Evolutionary conservation across 2,888 invertebrate species (phyloP), one percentile per base, ranked within the genome.

Genomic region (Hypsopygia costalis): DNA sequence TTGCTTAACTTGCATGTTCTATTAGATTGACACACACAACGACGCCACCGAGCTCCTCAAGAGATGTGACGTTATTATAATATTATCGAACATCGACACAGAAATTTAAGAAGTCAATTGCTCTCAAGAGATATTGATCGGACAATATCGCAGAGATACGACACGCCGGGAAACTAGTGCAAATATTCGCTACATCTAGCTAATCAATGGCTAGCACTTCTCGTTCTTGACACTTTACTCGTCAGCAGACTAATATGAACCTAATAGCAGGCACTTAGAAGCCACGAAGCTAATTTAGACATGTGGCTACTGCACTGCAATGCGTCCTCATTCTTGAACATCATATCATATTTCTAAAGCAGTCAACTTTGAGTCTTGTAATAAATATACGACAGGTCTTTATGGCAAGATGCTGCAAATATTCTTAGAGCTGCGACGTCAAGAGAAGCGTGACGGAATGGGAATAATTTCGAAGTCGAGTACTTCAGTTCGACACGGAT

Each of bases 111-210:
- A 51, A 65, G 68, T 69, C 68, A 67, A 70, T 71, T 69, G 64
- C 72, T 71, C 64, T 70, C 52, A 40, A 47, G 52, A 62, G 71
- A 63, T 63, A 54, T 39, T 54, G 10, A 27, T 10, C 10, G 27
- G 34, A 25, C 50, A 50, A 51, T 50, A 54, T 61, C 51, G 47
- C 48, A 47, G 53, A 72, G 83, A 85, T 85, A 83, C 81, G 66
- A 62, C 79, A 79, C 75, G 77, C 49, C 46, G 63, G 57, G 65
- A 71, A 77, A 72, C 67, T 72, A 64, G 74, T 58, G 58, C 73
- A 72, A 73, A 71, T 72, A 63, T 69, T 65, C 55, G 56, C 54
- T 61, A 41, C 48, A 53, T 36, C 69, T 59, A 71, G 59, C 69
- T 69, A 75, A 79, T 79, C 72, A 73, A 68, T 62, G 50, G 47